Evolutionary conservation across 1,140 invertebrate genomes (phyloP).

Genomic region (Tetragonula clypearis): DNA sequence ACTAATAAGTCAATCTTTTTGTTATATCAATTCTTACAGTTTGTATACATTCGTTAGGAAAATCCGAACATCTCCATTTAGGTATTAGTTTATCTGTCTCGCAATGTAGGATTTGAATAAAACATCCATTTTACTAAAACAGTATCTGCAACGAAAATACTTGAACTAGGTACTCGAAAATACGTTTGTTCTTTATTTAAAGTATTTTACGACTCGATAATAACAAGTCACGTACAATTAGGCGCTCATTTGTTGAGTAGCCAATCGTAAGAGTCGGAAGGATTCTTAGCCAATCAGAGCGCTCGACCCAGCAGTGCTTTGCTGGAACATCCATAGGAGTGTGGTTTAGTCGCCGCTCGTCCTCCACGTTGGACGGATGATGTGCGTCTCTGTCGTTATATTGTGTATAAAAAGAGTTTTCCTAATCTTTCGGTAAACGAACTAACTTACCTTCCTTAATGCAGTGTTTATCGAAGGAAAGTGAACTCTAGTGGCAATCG

Average conservation of each 20-base stretch:
- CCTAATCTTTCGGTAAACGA: neutral
- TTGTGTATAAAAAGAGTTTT: neutral
- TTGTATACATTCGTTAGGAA: no score
- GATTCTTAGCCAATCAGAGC: slow-evolving; percentile 29
- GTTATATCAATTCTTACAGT: no score
- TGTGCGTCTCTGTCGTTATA: neutral
- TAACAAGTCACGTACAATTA: slow-evolving; percentile 31
- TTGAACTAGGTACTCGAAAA: neutral
- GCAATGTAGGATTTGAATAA: neutral
- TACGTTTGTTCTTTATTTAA: slow-evolving; percentile 4
- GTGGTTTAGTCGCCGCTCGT: slow-evolving; percentile 40
- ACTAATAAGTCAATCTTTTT: no score
- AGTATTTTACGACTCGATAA: slow-evolving; percentile 21
- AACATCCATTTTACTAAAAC: neutral
- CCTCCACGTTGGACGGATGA: slow-evolving; percentile 31
- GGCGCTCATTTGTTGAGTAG: slow-evolving; percentile 64
- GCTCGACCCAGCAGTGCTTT: slow-evolving; percentile 26
- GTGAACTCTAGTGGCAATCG: neutral
- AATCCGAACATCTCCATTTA: no score
- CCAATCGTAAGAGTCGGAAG: slow-evolving; percentile 16
- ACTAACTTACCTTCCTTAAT: neutral
- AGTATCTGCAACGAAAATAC: neutral
- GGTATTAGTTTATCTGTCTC: neutral
- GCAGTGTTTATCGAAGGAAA: neutral
- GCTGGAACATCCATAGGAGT: slow-evolving; percentile 19